Base-by-base conservation (phyloP, 2,888 invertebrate species). In the Drosophila austrosaltans region DNA sequence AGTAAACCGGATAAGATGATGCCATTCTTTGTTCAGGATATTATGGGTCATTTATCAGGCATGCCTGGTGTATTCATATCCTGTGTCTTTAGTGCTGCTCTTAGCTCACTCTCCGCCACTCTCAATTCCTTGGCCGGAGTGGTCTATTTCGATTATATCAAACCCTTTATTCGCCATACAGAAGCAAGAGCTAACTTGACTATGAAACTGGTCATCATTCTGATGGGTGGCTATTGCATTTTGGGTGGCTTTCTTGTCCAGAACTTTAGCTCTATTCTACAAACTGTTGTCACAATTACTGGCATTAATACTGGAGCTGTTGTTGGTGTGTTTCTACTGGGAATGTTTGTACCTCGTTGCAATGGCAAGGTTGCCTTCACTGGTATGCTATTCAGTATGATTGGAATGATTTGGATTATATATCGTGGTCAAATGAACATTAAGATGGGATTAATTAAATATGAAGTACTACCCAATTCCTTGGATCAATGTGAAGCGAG, bases 261-360 rank as follows among this genome's bases (percentile, higher is more conserved):
- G 48, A 89, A 92, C 65, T 92, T 94, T 16, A 93, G 92, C 36
- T 93, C 93, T 2, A 93, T 94, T 36, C 76, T 94, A 10, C 93
- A 94, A 90, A 90, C 93, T 2, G 89, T 92, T 3, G 81, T 92
- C 4, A 93, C 93, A 3, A 92, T 93, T 12, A 90, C 92, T 40
- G 93, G 93, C 7, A 91, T 94, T 16, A 92, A 92, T 22, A 93
- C 94, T 0, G 95, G 95, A 1, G 94, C 95, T 8, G 94, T 95
- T 3, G 94, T 95, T 68, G 95, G 95, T 1, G 93, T 95, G 0
- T 96, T 96, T 82, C 93, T 94, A 4, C 88, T 96, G 39, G 96
- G 95, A n/a, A 94, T 96, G 93, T 92, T 96, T 64, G 92, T 95
- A 66, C 95, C 96, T 0, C 95, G 94, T 91, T 93, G 94, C 0